phyloP scores from a whole-genome alignment of 2,113 vertebrate species.

The Parus major region DNA sequence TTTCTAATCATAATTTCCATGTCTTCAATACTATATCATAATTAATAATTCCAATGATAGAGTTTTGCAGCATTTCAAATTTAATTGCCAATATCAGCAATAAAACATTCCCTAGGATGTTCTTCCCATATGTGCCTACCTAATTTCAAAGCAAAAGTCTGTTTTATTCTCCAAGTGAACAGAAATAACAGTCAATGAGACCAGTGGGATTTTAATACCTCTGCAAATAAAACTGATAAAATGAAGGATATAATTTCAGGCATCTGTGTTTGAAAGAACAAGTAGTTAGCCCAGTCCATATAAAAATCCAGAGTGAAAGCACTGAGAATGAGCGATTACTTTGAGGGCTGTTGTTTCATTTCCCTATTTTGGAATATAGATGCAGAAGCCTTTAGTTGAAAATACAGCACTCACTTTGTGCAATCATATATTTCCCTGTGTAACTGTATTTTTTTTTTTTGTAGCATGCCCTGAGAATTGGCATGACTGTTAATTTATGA shows the following conservation, averaged over 20 bases:
- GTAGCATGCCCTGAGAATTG: background rate
- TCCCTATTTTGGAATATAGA: background rate
- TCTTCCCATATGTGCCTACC: background rate
- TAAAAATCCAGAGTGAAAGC: background rate
- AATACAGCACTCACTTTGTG: background rate
- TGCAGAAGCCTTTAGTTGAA: background rate
- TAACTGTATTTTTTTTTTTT: background rate
- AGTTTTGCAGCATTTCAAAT: background rate
- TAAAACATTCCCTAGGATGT: background rate
- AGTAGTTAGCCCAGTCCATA: background rate
- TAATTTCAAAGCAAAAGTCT: background rate
- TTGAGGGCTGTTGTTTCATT: background rate
- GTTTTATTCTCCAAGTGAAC: background rate
- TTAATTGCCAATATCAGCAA: background rate
- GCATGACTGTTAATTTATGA: conserved; percentile 8
- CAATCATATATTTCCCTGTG: background rate
- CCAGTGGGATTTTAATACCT: background rate
- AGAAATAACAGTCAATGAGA: background rate
- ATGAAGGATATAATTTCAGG: background rate
- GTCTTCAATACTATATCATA: background rate
- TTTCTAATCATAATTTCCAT: background rate
- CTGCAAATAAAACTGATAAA: background rate
- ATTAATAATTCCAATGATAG: background rate
- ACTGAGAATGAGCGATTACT: background rate
- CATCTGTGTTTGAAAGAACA: background rate